Conservation (phyloP, 2,888 invertebrate species). For the Allacma fusca region DNA sequence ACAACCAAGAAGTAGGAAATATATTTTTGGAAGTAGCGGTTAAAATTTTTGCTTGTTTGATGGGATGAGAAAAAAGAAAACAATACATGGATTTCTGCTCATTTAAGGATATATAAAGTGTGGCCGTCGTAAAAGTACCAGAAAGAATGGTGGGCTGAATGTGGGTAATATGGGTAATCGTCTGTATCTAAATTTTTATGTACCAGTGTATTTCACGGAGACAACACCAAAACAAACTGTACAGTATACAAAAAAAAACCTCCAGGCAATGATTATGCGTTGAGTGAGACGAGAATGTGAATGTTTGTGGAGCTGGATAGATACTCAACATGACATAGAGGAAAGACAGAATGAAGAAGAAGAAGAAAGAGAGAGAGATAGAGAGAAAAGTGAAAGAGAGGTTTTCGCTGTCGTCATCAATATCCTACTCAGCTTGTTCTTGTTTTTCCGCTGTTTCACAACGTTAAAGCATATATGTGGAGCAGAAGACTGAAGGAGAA, state of each 20-base stretch:
- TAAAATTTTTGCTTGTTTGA: no score
- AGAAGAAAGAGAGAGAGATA: background rate
- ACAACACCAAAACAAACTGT: no score
- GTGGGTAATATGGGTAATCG: no score
- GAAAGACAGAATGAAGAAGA: slow-evolving; percentile 11
- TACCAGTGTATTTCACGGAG: no score
- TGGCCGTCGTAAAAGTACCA: no score
- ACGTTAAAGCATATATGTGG: background rate
- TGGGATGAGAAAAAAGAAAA: no score
- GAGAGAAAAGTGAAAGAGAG: slow-evolving; percentile 27
- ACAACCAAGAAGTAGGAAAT: no score
- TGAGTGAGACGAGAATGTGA: background rate
- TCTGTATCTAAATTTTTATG: no score
- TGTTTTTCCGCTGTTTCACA: slow-evolving; percentile 14
- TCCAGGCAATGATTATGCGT: background rate
- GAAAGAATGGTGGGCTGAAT: no score
- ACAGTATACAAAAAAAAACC: background rate
- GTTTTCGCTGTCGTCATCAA: slow-evolving; percentile 20
- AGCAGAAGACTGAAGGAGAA: background rate
- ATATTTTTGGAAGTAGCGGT: no score
- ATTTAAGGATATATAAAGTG: no score
- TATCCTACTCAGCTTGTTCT: background rate
- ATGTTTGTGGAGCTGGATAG: background rate
- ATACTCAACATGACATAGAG: background rate
- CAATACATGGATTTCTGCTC: no score